phyloP scores from a whole-genome alignment of 2,888 invertebrate species.

The Drosophila nigricruria region DNA sequence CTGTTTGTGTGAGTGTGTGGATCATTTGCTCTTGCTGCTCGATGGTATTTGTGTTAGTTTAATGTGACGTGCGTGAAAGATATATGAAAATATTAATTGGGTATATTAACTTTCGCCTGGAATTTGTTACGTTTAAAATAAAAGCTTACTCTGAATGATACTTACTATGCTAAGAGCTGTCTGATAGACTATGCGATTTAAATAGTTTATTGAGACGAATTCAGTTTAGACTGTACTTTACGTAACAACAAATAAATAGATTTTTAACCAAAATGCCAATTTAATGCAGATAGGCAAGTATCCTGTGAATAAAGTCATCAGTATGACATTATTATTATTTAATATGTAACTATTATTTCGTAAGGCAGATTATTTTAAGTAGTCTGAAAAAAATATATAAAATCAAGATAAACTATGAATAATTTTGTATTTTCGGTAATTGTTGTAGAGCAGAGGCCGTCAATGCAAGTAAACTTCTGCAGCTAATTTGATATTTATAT shows the following conservation, averaged over 20 bases:
- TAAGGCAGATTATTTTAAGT: not conserved
- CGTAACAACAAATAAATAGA: not conserved
- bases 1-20: conserved; percentile 25
- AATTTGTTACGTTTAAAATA: not conserved
- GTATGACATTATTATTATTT: too few relatives aligned
- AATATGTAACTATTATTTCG: not conserved
- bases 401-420: too few relatives aligned
- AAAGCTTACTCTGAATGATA: too few relatives aligned
- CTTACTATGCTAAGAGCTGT: too few relatives aligned
- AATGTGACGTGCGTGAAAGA: conserved; percentile 60
- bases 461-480: too few relatives aligned
- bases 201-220: not conserved
- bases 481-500: too few relatives aligned
- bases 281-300: too few relatives aligned
- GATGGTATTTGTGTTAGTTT: conserved; percentile 45
- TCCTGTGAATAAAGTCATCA: too few relatives aligned
- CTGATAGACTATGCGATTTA: not conserved
- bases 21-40: conserved; percentile 37
- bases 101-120: conserved; percentile 1
- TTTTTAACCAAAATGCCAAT: not conserved
- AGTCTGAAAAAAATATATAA: not conserved
- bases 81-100: not conserved
- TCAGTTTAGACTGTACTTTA: too few relatives aligned
- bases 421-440: too few relatives aligned
- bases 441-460: too few relatives aligned